Evolutionary conservation across 2,113 vertebrate genomes (phyloP).

Genomic region (Mesocricetus auratus): DNA sequence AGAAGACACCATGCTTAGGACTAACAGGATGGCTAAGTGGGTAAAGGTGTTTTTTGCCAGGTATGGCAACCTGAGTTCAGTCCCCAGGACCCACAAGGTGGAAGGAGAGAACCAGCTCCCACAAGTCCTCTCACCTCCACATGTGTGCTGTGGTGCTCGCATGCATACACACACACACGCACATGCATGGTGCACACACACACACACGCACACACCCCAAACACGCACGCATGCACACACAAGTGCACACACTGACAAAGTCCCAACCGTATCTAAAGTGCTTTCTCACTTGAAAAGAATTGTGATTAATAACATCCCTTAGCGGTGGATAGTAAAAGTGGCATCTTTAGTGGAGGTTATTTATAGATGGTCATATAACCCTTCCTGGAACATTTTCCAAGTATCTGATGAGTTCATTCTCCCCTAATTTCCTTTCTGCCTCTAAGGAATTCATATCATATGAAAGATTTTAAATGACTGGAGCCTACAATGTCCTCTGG

Average conservation of each 20-base stretch:
- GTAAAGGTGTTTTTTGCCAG: background rate
- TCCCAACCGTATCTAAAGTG: background rate
- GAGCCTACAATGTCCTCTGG: background rate
- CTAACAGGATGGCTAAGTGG: background rate
- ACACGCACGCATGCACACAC: no score
- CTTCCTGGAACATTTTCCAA: conserved; percentile 59
- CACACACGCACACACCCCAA: background rate
- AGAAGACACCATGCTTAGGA: no score
- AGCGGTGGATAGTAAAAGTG: background rate
- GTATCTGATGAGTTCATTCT: conserved; percentile 40
- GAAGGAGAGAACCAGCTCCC: background rate
- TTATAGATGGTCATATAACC: background rate
- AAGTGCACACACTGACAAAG: background rate
- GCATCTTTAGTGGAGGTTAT: background rate
- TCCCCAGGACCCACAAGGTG: no score
- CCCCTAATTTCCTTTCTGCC: background rate
- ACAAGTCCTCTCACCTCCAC: background rate
- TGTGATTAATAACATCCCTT: conserved; percentile 14
- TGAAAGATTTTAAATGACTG: conserved; percentile 60
- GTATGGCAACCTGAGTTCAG: background rate
- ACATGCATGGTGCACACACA: background rate
- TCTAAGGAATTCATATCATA: conserved; percentile 11
- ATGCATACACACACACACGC: background rate
- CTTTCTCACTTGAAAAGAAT: background rate
- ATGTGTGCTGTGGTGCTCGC: background rate